These are phyloP conservation scores for Cydia pomonella DNA, from an alignment of 1,140 invertebrate species.

Conservation along the genomic window DNA sequence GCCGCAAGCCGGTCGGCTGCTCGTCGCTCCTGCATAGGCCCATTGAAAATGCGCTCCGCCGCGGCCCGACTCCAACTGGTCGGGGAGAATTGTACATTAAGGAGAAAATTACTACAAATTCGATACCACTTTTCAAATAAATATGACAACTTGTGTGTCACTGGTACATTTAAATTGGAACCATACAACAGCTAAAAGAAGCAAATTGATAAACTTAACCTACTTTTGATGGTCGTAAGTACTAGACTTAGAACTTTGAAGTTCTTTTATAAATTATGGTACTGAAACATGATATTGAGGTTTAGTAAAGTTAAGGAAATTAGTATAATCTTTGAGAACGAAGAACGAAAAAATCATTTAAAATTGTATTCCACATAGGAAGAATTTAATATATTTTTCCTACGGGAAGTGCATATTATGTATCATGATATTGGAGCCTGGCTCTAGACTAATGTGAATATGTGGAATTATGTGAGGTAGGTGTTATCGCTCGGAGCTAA, in stretches of 20 bases:
- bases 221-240: no score
- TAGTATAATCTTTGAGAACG: neutral
- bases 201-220: no score
- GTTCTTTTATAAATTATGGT: no score
- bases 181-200: no score
- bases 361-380: neutral
- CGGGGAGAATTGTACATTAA: no score
- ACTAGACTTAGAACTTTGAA: no score
- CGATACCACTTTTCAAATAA: neutral
- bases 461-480: neutral
- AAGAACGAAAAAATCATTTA: neutral
- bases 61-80: no score
- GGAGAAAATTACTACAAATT: neutral
- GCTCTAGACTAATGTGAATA: neutral
- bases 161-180: no score
- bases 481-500: constrained; percentile 9
- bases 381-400: neutral
- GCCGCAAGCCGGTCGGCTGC: no score
- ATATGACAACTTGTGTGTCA: no score
- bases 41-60: no score
- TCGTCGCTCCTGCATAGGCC: no score
- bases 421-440: neutral
- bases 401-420: neutral
- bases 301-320: neutral
- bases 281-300: neutral